phyloP scores from a whole-genome alignment of 2,888 invertebrate genomes.

The Iphiclides podalirius region DNA sequence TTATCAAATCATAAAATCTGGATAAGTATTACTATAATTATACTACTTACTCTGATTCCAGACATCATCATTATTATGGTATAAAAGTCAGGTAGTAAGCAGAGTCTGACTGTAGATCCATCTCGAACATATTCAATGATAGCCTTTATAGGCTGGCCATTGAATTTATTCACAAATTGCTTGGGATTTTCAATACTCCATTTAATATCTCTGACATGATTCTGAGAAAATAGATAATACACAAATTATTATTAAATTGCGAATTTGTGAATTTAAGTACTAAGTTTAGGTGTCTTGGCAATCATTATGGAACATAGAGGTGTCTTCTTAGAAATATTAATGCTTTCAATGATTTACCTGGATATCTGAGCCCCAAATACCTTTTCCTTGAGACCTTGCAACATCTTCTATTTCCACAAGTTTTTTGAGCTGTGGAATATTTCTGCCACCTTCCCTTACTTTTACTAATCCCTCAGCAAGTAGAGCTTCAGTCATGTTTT shows the following conservation, averaged over 20 bases:
- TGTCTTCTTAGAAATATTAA: slow-evolving; percentile 5
- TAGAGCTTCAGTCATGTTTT: slow-evolving; percentile 93
- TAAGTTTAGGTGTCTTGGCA: no score
- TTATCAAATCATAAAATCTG: no score
- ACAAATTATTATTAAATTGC: no score
- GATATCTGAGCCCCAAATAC: slow-evolving; percentile 84
- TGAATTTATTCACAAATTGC: slow-evolving; percentile 88
- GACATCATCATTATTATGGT: slow-evolving; percentile 97
- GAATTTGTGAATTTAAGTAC: no score
- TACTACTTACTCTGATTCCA: slow-evolving; percentile 88
- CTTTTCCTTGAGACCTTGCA: slow-evolving; percentile 93
- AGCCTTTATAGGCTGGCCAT: slow-evolving; percentile 93
- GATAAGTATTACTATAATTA: neutral
- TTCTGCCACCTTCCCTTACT: slow-evolving; percentile 82
- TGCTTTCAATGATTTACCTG: slow-evolving; percentile 41
- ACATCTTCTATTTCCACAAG: slow-evolving; percentile 93
- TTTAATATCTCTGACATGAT: slow-evolving; percentile 91
- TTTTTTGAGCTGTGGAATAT: slow-evolving; percentile 82
- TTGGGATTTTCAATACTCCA: slow-evolving; percentile 91
- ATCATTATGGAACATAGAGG: no score
- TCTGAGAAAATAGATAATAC: no score
- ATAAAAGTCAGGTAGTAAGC: slow-evolving; percentile 93
- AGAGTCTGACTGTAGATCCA: slow-evolving; percentile 96
- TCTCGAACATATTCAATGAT: slow-evolving; percentile 98
- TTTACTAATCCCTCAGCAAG: slow-evolving; percentile 94